Percentiles rank a stretch among this genome's conserved stretches.
Conservation (phyloP, 2,113 vertebrate genomes). For the Tupaia tana region DNA sequence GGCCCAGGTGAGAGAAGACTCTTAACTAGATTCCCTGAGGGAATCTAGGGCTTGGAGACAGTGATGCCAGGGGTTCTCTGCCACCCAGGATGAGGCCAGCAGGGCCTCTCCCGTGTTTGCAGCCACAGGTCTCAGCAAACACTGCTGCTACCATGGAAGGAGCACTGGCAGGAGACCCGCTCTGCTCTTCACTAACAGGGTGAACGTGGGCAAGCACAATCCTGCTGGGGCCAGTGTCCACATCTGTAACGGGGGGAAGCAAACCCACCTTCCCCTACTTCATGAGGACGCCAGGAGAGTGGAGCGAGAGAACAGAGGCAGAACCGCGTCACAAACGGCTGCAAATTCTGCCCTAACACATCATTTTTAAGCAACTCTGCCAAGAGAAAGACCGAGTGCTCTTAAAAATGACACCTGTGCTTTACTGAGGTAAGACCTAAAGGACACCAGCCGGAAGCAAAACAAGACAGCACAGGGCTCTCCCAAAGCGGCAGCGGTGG, state of each 20-base stretch:
- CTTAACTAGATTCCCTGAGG: background rate
- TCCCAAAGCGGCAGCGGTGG: background rate
- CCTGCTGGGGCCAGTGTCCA: background rate
- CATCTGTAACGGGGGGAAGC: background rate
- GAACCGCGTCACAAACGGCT: background rate
- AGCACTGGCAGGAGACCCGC: background rate
- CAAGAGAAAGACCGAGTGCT: background rate
- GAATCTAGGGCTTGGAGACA: background rate
- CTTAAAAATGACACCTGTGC: background rate
- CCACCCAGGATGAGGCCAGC: background rate
- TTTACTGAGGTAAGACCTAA: slow-evolving; percentile 6
- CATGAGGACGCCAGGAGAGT: background rate
- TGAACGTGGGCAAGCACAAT: background rate
- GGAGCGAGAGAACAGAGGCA: background rate
- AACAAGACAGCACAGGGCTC: background rate
- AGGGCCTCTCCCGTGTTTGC: background rate
- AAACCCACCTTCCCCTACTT: background rate
- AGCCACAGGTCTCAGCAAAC: background rate
- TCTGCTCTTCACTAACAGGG: background rate
- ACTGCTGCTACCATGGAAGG: background rate
- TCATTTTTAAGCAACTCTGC: background rate
- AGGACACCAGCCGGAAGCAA: slow-evolving; percentile 53
- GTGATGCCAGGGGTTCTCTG: background rate
- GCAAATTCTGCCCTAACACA: background rate
- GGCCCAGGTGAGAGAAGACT: background rate